Base-by-base conservation (phyloP, 2,888 invertebrate species). In the Operophtera brumata region DNA sequence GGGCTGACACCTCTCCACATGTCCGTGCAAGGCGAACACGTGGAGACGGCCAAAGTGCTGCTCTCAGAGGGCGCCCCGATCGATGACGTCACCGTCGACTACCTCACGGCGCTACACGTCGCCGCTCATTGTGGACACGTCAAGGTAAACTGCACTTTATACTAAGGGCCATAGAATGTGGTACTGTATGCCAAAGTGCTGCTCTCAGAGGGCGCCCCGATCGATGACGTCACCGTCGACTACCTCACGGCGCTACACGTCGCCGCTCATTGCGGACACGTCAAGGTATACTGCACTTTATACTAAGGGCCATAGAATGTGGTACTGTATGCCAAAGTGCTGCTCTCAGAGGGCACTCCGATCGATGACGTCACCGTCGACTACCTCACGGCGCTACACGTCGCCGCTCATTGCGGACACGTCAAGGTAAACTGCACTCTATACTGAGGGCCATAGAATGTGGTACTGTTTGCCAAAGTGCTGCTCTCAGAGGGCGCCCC, bases 331-430 rank as follows among this genome's bases (percentile, higher is more conserved):
- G 99, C 99, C 5, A 92, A 97, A 48, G 95, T 97, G 46, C 92
- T 99, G 6, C 92, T 99, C 9, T 93, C 96, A 67, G 96, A 98
- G 82, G 96, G 97, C 63, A 98, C 99, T 1, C 97, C 97, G n/a
- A 98, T 99, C 44, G 99, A 99, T 89, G 99, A 99, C 89, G 98
- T 99, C 61, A 99, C 99, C 0, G 97, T 99, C 37, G 99, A 99
- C 87, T 99, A 98, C 83, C 91, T 99, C 73, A 99, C 99, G 0
- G 97, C 99, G 1, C 92, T 99, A 30, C 99, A 99, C 78, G 98
- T 99, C 6, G 97, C 98, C 10, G 97, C 98, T 0, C 97, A 97
- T 73, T 97, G 97, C 73, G 97, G 97, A 6, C 97, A 97, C 79
- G 97, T 98, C 28, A 92, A 90, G 82, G 90, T 90, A 73, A 65